Conservation (phyloP, 2,113 vertebrate genomes). For the Talpa occidentalis region DNA sequence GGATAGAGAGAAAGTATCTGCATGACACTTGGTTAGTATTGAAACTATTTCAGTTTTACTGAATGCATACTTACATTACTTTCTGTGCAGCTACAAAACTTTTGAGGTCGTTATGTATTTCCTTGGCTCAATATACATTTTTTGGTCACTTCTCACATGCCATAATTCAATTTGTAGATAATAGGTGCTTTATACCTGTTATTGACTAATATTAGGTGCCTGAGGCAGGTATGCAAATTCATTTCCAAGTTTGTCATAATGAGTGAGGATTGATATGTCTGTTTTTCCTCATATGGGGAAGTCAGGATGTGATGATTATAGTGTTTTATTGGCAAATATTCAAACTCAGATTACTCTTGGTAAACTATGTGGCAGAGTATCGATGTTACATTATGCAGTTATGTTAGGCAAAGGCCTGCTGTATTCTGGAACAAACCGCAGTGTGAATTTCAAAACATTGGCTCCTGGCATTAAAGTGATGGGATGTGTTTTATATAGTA, state of each 20-base stretch:
- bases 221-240: neutral
- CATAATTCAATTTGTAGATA: neutral
- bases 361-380: neutral
- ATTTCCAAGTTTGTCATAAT: slow-evolving; percentile 34
- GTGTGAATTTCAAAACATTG: neutral
- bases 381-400: neutral
- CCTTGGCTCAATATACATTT: neutral
- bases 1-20: neutral
- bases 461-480: neutral
- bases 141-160: neutral
- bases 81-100: neutral
- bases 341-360: neutral
- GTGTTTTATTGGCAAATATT: slow-evolving; percentile 21
- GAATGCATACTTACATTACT: neutral
- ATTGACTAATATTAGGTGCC: slow-evolving; percentile 34
- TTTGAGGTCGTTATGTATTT: neutral
- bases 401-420: neutral
- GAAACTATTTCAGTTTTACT: neutral
- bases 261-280: neutral
- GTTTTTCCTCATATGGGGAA: neutral
- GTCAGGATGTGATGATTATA: neutral
- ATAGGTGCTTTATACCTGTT: neutral
- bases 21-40: neutral
- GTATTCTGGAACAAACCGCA: neutral
- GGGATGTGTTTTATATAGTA: neutral